A percentile compares a stretch with the other conserved stretches of the same genome.
phyloP scores from a whole-genome alignment of 1,140 invertebrate species.

The Ditylenchus dipsaci region DNA sequence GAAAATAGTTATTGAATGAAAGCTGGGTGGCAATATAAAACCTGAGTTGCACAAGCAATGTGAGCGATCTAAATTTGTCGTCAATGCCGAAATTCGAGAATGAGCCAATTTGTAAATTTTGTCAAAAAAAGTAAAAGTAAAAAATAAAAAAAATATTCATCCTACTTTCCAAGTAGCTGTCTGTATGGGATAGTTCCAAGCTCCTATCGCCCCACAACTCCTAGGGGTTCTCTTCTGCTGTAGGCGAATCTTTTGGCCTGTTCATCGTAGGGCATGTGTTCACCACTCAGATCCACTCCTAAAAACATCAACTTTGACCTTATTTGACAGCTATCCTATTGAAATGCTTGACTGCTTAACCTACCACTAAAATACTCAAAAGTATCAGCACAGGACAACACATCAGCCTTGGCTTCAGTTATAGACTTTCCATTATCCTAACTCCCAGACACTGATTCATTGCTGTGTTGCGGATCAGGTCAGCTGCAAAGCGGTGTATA shows the following conservation, averaged over 20 bases:
- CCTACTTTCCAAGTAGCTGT: constrained; percentile 62
- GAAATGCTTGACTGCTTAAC: too few species aligned
- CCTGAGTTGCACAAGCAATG: constrained; percentile 65
- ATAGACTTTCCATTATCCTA: constrained; percentile 57
- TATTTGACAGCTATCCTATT: neutral
- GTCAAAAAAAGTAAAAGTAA: too few species aligned
- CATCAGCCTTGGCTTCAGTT: constrained; percentile 47
- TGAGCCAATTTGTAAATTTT: too few species aligned
- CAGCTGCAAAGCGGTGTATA: too few species aligned
- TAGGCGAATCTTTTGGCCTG: constrained; percentile 44
- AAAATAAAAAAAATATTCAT: too few species aligned
- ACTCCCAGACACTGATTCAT: constrained; percentile 48
- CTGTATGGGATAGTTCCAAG: constrained; percentile 67
- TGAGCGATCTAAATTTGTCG: too few species aligned
- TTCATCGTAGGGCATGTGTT: constrained; percentile 39
- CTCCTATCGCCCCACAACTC: constrained; percentile 61
- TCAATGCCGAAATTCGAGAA: too few species aligned
- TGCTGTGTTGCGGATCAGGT: constrained; percentile 18
- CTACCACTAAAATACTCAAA: constrained; percentile 47
- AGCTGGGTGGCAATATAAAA: too few species aligned
- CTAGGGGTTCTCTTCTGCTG: constrained; percentile 62
- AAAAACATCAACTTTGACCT: constrained; percentile 7
- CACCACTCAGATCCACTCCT: constrained; percentile 38
- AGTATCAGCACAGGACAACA: constrained; percentile 55
- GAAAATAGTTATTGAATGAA: neutral